Evolutionary conservation across 2,113 vertebrate species (phyloP).

Genomic region (Microcebus jonahi): DNA sequence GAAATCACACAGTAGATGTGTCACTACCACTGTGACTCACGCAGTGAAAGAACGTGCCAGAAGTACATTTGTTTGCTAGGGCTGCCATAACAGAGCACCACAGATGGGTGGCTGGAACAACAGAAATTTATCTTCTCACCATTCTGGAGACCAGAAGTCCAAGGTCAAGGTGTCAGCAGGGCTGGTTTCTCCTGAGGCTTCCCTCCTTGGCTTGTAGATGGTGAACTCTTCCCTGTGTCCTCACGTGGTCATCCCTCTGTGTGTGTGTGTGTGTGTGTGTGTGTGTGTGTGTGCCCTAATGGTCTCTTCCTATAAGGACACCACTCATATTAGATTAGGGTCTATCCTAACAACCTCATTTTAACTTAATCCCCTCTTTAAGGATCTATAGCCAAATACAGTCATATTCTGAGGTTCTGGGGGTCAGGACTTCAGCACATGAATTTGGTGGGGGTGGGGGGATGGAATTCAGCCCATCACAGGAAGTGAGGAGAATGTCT

Average conservation of each 20-base stretch:
- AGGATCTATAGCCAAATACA: not conserved
- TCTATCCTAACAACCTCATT: not conserved
- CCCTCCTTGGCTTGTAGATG: not conserved
- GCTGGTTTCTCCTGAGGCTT: not conserved
- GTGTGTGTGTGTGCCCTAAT: not conserved
- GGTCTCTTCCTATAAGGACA: not conserved
- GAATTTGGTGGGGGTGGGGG: not conserved
- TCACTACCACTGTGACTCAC: not conserved
- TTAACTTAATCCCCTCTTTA: not conserved
- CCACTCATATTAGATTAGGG: not conserved
- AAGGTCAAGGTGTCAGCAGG: not conserved
- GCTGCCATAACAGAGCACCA: not conserved
- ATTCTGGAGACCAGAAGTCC: not conserved
- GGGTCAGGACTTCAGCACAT: not conserved
- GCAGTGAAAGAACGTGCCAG: not conserved
- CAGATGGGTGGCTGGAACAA: too few relatives aligned
- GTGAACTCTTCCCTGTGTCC: not conserved
- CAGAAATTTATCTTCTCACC: not conserved
- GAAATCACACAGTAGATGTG: not conserved
- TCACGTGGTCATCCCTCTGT: not conserved
- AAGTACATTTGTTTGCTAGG: not conserved
- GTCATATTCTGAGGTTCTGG: not conserved
- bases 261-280: not conserved
- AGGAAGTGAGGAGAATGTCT: not conserved
- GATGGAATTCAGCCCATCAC: not conserved